phyloP scores from a whole-genome alignment of 2,113 vertebrate species.

The Tyrannus savana region DNA sequence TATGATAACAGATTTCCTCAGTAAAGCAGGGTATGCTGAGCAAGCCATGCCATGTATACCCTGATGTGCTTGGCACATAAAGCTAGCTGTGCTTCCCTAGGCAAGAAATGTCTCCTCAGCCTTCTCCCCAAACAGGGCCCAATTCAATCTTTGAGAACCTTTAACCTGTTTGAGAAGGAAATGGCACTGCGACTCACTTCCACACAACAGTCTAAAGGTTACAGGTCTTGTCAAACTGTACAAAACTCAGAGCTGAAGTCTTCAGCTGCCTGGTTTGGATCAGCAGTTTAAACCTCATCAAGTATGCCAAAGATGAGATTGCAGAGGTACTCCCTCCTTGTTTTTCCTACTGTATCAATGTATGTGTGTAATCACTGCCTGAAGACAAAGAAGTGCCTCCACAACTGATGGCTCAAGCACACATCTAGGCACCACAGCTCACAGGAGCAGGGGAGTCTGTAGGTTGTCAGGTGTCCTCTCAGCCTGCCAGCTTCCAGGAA shows the following conservation, averaged over 20 bases:
- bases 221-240: neutral
- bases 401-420: neutral
- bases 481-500: neutral
- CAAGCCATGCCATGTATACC: neutral
- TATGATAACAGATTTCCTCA: neutral
- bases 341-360: neutral
- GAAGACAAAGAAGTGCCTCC: neutral
- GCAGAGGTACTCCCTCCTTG: neutral
- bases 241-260: neutral
- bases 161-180: neutral
- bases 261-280: neutral
- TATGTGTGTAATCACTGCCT: accelerated
- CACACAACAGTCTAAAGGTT: neutral
- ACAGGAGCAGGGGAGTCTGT: neutral
- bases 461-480: neutral
- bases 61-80: neutral
- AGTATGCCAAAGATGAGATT: neutral
- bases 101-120: neutral
- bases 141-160: neutral
- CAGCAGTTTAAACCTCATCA: neutral
- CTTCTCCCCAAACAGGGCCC: neutral
- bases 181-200: neutral
- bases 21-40: neutral
- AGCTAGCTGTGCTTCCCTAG: neutral
- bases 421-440: neutral